Base-by-base conservation (phyloP, 2,888 invertebrate species). In the Dolichomitus sp. region DNA sequence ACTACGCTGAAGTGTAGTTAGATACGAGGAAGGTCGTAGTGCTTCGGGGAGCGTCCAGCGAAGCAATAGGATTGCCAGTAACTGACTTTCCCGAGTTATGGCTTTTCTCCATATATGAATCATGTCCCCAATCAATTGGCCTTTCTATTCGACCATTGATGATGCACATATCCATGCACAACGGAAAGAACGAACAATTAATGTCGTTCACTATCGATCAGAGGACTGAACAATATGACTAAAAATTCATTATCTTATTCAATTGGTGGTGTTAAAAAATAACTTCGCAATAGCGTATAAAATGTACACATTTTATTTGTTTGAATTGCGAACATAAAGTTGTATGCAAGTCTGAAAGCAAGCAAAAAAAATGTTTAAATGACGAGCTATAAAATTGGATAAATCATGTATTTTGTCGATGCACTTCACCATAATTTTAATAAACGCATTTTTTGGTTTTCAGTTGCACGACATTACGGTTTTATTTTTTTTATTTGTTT, bases 101-200 rank as follows among this genome's bases (percentile, higher is more conserved):
- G 65, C 37, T 79, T 37, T 65, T 65, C 45, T 37, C 57, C 48
- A 72, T 79, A 66, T 72, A 72, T 72, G 65, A 79, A 72, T 66
- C 79, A 79, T 72, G 42, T 54, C 57, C 45, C 72, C 57, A 70
- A 79, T 79, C 78, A 79, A 79, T 78, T 70, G 65, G 27, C 33
- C 45, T 79, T 54, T 72, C 72, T 70, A 72, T 79, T 72, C 72
- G 72, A 42, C 78, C 48, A 66, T n/a, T 48, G 57, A 65, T 37
- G 30, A 73, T 30, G 42, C 52, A 12, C 70, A 52, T 61, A 19
- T 37, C 57, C 57, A 45, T 48, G 23, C 61, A 37, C 50, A 77
- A 50, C 14, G 50, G 30, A 33, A 40, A 33, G n/a, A 42, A 45
- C 61, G 37, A 54, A 63, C 63, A 42, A 45, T 40, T 48, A 63